Percentiles rank a stretch among this genome's conserved stretches.
phyloP scores from a whole-genome alignment of 2,888 invertebrate species.

The Ceratothoa steindachneri region DNA sequence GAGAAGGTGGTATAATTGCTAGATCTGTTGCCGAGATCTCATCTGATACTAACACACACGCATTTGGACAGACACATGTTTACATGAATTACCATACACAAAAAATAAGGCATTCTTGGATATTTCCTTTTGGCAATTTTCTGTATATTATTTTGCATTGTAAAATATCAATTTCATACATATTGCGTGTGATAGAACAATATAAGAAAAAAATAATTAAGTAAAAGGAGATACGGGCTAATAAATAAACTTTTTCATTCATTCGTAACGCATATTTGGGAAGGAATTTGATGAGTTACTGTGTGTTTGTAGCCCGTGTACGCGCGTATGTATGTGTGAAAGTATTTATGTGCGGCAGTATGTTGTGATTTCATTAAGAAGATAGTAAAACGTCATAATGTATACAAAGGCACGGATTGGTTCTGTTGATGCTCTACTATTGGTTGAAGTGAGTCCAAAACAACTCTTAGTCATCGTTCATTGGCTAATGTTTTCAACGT shows the following conservation, averaged over 20 bases:
- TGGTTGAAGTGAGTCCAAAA: slow-evolving; percentile 2
- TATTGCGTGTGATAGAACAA: no score
- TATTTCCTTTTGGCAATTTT: no score
- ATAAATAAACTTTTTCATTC: no score
- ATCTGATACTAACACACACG: no score
- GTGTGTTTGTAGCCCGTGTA: neutral
- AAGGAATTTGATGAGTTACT: neutral
- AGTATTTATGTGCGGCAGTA: neutral
- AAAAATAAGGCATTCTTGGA: neutral
- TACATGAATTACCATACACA: neutral
- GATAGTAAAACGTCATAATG: slow-evolving; percentile 1
- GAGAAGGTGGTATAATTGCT: no score
- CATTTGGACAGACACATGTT: neutral
- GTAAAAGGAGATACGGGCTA: no score
- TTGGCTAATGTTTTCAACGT: neutral
- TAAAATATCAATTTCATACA: no score
- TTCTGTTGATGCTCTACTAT: neutral
- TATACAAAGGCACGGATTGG: neutral
- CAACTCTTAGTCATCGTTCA: neutral
- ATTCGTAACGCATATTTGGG: neutral
- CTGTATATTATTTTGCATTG: no score
- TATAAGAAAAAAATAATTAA: no score
- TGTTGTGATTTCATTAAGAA: slow-evolving; percentile 3
- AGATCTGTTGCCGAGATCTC: no score
- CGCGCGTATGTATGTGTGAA: neutral